These are phyloP conservation scores for Apis dorsata DNA, from an alignment of 1,140 invertebrate species.

Conservation along the genomic window DNA sequence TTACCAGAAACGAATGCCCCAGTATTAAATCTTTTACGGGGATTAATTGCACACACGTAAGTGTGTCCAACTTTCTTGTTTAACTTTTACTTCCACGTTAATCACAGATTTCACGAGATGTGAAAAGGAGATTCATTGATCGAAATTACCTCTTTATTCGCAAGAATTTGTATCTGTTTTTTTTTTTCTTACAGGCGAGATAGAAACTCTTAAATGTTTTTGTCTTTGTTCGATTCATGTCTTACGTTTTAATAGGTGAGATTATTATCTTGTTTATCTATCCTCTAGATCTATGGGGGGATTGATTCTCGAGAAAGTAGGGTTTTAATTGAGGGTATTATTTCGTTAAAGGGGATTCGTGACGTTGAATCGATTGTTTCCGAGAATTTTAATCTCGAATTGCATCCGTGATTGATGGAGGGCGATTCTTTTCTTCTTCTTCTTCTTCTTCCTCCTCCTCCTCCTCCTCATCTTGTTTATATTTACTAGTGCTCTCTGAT, in stretches of 20 bases:
- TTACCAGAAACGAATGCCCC: too few species aligned
- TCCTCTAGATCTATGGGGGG: not conserved
- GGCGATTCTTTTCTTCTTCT: not conserved
- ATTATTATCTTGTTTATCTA: too few species aligned
- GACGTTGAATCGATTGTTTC: not conserved
- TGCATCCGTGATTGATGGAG: not conserved
- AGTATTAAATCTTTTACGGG: not conserved
- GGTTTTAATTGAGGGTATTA: not conserved
- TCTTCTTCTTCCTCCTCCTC: not conserved
- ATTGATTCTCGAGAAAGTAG: not conserved
- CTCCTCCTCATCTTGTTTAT: conserved; percentile 34
- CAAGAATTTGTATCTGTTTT: not conserved
- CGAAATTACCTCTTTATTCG: not conserved
- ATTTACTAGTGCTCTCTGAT: conserved; percentile 42
- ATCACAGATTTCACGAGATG: not conserved
- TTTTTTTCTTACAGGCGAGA: not conserved
- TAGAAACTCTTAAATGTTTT: not conserved
- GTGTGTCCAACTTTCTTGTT: conserved; percentile 14
- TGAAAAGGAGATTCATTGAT: not conserved
- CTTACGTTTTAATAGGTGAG: too few species aligned
- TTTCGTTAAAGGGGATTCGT: not conserved
- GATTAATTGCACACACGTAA: conserved; percentile 12
- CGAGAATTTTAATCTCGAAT: not conserved
- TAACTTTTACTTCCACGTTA: conserved; percentile 26
- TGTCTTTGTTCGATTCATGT: too few species aligned